Base-by-base conservation (phyloP, 1,140 invertebrate species). In the Ctenoplectra terminalis region DNA sequence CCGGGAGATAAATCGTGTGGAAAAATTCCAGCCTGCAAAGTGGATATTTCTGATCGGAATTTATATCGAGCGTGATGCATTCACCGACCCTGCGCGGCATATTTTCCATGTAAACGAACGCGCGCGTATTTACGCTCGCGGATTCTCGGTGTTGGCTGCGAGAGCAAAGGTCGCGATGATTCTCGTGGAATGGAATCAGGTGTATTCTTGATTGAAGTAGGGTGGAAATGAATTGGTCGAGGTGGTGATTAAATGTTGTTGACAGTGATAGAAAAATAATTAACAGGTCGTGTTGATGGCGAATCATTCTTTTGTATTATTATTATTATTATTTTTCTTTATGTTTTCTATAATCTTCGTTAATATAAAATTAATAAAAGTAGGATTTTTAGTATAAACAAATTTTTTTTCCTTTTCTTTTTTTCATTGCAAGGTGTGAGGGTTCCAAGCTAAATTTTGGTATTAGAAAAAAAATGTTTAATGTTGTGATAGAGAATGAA, bases 21-120 rank as follows among this genome's bases (percentile, higher is more conserved):
- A 58, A 79, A 67, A 81, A 84, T 87, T 87, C 77, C 31, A 40
- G 37, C 29, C 61, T 31, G 29, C 67, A 54, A 86, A 86, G 67
- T 81, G 72, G 61, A 73, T 83, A 86, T 73, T 72, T 86, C 56
- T 81, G 86, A 87, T 87, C 86, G 67, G 67, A 78, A 84, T 87
- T 87, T 84, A 81, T 81, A 74, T 80, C 71, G 26, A 48, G 43
- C 37, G 29, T 31, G 58, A 15, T 31, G 20, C 6, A 34, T 15
- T 71, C n/a, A 58, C 34, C 70, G 34, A 46, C 31, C 66, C 13
- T 54, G 34, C 50, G 37, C 29, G 50, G 43, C 37, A 74, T 72
- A 86, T 86, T 86, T 85, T 43, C 83, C 43, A 54, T 72, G 80
- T 70, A 86, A 81, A 81, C 67, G 71, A 72, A 29, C 46, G n/a